phyloP scores from a whole-genome alignment of 2,888 invertebrate species.

The Achlya flavicornis region DNA sequence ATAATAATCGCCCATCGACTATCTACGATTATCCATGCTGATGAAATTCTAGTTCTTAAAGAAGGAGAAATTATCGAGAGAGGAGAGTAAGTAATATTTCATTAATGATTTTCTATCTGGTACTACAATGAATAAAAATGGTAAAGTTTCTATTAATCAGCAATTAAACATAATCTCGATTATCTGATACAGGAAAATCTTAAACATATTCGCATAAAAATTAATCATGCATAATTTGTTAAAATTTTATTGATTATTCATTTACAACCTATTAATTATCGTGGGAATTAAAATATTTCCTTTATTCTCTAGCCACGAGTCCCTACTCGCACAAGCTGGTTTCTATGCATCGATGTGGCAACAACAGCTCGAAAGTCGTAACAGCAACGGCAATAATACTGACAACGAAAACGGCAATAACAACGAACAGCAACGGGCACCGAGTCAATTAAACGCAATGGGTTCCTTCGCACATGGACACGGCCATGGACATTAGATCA shows the following conservation, averaged over 20 bases:
- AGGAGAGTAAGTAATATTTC: conserved; percentile 85
- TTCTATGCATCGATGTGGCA: conserved; percentile 97
- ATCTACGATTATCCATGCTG: conserved; percentile 97
- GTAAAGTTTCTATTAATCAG: too few relatives aligned
- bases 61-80: conserved; percentile 96
- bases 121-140: neutral
- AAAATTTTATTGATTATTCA: too few relatives aligned
- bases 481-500: conserved; percentile 37
- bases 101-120: neutral
- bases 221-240: too few relatives aligned
- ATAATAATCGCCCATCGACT: conserved; percentile 97
- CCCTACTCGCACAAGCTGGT: conserved; percentile 87
- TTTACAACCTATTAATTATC: too few relatives aligned
- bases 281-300: neutral
- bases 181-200: too few relatives aligned
- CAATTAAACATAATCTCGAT: too few relatives aligned
- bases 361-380: conserved; percentile 89
- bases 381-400: conserved; percentile 48
- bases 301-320: conserved; percentile 86
- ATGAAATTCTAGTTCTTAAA: conserved; percentile 96
- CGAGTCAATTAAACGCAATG: conserved; percentile 33
- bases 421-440: conserved; percentile 31
- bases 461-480: conserved; percentile 45
- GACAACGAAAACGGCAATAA: conserved; percentile 39
- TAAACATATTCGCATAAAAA: too few relatives aligned